These are phyloP conservation scores for Peromyscus maniculatus DNA, from an alignment of 2,113 vertebrate genomes.

Conservation along the genomic window DNA sequence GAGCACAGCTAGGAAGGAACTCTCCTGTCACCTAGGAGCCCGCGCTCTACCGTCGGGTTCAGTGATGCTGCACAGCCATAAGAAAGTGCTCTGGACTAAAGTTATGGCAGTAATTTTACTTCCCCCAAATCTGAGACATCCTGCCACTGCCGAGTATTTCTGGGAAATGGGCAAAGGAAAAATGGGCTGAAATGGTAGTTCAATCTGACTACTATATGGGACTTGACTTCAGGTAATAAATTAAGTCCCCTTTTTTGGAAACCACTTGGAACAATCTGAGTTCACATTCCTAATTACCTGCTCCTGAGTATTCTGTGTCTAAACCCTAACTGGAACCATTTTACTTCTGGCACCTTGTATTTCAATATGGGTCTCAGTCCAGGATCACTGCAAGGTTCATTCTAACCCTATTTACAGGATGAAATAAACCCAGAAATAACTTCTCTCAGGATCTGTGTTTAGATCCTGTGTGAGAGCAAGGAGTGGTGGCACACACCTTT, in stretches of 20 bases:
- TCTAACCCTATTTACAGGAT: constrained; percentile 1
- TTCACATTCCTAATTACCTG: constrained; percentile 33
- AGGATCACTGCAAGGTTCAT: background rate
- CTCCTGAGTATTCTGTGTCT: background rate
- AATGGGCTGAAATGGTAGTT: background rate
- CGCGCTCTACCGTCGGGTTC: background rate
- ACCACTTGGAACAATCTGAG: constrained; percentile 47
- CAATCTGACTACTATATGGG: background rate
- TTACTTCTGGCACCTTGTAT: background rate
- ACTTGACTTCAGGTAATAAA: background rate
- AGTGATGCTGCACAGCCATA: background rate
- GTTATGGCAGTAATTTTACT: background rate
- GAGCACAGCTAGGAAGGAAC: background rate
- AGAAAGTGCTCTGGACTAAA: background rate
- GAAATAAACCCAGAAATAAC: constrained; percentile 14
- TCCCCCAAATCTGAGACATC: constrained; percentile 25
- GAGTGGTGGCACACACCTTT: background rate
- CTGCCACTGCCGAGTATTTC: constrained; percentile 38
- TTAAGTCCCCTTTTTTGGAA: constrained; percentile 11
- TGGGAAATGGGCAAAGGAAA: constrained; percentile 22
- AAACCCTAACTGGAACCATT: background rate
- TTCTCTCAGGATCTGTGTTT: background rate
- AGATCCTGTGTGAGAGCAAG: background rate
- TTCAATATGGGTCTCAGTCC: background rate
- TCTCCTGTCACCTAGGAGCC: background rate